A percentile compares a stretch with the other conserved stretches of the same genome.
Conservation (phyloP, 2,113 vertebrate genomes). For the Passer domesticus region DNA sequence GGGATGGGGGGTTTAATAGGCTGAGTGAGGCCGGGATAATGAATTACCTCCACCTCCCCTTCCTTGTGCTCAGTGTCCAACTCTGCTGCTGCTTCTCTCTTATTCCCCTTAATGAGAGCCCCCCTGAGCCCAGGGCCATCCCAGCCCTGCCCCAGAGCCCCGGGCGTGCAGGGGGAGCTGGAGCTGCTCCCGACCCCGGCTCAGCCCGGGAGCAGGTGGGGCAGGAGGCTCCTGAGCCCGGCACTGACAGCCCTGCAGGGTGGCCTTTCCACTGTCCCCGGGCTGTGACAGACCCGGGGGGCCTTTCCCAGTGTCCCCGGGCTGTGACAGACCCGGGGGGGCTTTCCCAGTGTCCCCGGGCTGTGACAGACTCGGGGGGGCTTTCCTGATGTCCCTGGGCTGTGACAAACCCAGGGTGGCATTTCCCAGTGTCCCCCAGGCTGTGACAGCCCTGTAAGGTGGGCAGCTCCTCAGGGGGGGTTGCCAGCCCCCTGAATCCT, state of each 20-base stretch:
- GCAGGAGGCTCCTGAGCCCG: not conserved
- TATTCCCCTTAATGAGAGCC: not conserved
- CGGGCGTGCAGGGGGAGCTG: not conserved
- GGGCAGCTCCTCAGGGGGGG: not conserved
- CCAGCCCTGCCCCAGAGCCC: not conserved
- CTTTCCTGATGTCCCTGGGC: accelerated
- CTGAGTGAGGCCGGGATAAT: not conserved
- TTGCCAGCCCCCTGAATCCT: not conserved
- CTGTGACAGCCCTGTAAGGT: not conserved
- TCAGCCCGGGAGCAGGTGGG: not conserved
- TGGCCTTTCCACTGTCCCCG: not conserved
- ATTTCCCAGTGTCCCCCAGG: accelerated
- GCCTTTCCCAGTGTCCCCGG: accelerated
- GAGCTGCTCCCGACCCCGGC: not conserved
- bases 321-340: not conserved
- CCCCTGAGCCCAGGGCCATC: not conserved
- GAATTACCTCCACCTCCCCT: not conserved
- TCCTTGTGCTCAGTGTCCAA: not conserved
- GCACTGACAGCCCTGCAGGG: accelerated
- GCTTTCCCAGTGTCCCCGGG: not conserved
- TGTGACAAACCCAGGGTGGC: not conserved
- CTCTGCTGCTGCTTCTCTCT: not conserved
- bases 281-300: not conserved
- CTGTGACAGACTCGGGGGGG: too few species aligned
- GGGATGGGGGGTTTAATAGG: not conserved